phyloP scores from a whole-genome alignment of 2,113 vertebrate species.

The Rynchops niger region DNA sequence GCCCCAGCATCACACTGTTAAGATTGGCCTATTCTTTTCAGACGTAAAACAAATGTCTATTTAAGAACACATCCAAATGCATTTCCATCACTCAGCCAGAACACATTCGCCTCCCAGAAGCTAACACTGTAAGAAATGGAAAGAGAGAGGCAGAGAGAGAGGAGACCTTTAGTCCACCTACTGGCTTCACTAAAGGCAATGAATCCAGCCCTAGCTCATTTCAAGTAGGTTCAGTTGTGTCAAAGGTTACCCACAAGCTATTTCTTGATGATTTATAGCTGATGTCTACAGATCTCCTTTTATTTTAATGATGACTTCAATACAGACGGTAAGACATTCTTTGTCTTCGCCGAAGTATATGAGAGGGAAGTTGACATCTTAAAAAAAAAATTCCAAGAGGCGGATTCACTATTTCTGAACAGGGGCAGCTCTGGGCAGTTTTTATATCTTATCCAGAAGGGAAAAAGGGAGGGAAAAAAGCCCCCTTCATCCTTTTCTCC shows the following conservation, averaged over 20 bases:
- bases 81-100: conserved; percentile 55
- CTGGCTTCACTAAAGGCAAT: conserved; percentile 58
- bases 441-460: conserved; percentile 26
- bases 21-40: conserved; percentile 42
- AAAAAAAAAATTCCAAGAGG: conserved; percentile 19
- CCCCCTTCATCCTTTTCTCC: neutral
- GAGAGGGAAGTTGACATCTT: conserved; percentile 38
- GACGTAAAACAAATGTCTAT: conserved; percentile 57
- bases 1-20: conserved; percentile 10
- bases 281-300: conserved; percentile 62
- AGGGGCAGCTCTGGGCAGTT: conserved; percentile 46
- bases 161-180: conserved; percentile 56
- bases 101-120: conserved; percentile 55
- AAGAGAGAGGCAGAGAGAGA: neutral
- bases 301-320: conserved; percentile 71
- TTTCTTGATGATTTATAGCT: conserved; percentile 63
- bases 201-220: conserved; percentile 56
- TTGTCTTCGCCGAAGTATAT: conserved; percentile 38
- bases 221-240: conserved; percentile 55
- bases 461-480: neutral
- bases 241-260: conserved; percentile 69
- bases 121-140: conserved; percentile 14
- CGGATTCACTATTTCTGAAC: neutral
- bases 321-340: conserved; percentile 48
- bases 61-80: conserved; percentile 53